Conservation (phyloP, 1,140 invertebrate species). For the Panagrolaimus sp. region DNA sequence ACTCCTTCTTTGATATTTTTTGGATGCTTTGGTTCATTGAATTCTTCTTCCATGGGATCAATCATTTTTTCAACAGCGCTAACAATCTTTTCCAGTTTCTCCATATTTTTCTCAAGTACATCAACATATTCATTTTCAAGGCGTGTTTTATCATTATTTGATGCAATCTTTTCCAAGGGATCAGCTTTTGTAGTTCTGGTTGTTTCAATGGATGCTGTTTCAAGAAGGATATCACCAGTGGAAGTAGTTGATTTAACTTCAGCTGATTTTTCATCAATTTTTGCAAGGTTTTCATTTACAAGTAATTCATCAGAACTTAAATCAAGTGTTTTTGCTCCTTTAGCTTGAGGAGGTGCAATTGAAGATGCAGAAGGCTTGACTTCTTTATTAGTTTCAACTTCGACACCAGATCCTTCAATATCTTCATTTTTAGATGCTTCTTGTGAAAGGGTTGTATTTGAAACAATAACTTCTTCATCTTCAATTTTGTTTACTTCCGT, state of each 20-base stretch:
- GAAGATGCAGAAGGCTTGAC: neutral
- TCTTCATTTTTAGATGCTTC: neutral
- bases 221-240: conserved; percentile 8
- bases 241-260: neutral
- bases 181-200: conserved; percentile 27
- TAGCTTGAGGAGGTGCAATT: neutral
- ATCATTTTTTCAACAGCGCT: conserved; percentile 36
- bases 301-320: neutral
- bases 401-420: neutral
- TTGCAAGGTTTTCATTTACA: conserved; percentile 2
- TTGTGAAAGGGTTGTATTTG: neutral
- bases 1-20: neutral
- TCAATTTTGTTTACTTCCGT: conserved; percentile 4
- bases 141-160: neutral
- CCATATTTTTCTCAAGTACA: conserved; percentile 17
- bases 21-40: neutral
- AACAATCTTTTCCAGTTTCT: conserved; percentile 35
- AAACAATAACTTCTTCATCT: neutral
- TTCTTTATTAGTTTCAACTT: neutral
- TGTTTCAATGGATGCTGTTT: conserved; percentile 25
- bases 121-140: neutral
- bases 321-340: conserved; percentile 11
- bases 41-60: conserved; percentile 16
- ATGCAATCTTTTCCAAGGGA: conserved; percentile 26
- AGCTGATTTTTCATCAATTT: conserved; percentile 1